Conservation (phyloP, 1,140 invertebrate species). For the Trachymyrmex septentrionalis region DNA sequence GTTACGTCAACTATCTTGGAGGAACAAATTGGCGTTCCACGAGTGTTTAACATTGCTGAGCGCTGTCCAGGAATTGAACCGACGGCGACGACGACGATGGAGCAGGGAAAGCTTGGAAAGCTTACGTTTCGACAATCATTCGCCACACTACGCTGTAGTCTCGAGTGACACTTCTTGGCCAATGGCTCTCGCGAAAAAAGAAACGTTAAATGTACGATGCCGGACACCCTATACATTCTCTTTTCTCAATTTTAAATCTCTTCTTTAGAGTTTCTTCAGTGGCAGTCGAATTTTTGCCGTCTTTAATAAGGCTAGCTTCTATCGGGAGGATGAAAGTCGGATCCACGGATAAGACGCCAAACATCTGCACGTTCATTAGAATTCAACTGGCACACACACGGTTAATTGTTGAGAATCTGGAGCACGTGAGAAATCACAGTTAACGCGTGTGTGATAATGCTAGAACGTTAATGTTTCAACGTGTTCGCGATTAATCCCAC, state of each 20-base stretch:
- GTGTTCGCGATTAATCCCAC: conserved; percentile 32
- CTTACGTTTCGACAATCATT: conserved; percentile 45
- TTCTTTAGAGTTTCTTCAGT: neutral
- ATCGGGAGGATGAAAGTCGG: neutral
- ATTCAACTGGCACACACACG: neutral
- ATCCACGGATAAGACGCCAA: neutral
- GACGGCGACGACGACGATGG: neutral
- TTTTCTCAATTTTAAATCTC: neutral
- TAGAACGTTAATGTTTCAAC: conserved; percentile 31
- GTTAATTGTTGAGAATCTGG: conserved; percentile 17
- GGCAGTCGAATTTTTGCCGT: neutral
- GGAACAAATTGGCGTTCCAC: conserved; percentile 10
- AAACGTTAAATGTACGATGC: neutral
- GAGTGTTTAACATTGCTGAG: conserved; percentile 20
- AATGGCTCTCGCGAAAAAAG: neutral
- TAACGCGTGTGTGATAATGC: conserved; percentile 31
- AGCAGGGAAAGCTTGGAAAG: conserved; percentile 16
- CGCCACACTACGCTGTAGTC: neutral
- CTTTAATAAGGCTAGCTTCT: neutral
- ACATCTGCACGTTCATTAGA: neutral
- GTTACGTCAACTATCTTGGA: neutral
- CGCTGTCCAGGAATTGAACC: too few species aligned
- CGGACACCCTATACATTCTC: neutral
- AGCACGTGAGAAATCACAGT: neutral
- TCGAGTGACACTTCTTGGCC: conserved; percentile 39